Conservation (phyloP, 2,113 vertebrate genomes). For the Sinocyclocheilus grahami region DNA sequence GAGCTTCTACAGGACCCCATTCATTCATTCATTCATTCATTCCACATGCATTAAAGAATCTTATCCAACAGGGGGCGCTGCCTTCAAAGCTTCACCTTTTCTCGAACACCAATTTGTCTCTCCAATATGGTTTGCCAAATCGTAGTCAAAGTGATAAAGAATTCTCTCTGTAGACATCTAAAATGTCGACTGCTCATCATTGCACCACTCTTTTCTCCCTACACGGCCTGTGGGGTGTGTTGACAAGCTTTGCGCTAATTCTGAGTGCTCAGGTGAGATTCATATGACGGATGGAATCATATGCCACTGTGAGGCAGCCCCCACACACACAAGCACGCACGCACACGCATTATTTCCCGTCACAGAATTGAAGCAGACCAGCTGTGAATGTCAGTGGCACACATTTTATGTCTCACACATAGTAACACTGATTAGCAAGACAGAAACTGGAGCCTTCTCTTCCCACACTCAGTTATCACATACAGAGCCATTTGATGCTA, state of each 20-base stretch:
- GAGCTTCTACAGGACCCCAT: no score
- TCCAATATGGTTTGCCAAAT: not conserved
- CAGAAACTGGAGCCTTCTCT: conserved; percentile 22
- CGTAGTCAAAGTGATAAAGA: not conserved
- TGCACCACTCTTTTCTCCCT: not conserved
- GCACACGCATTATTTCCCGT: not conserved
- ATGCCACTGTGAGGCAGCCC: not conserved
- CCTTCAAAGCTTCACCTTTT: conserved; percentile 12
- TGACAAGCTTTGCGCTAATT: not conserved
- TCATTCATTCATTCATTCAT: no score
- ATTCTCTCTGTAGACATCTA: not conserved
- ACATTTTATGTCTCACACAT: not conserved
- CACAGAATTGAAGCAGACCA: conserved; percentile 8
- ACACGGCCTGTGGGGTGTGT: not conserved
- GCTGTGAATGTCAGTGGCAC: conserved; percentile 30
- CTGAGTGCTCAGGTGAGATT: not conserved
- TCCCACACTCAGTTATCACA: not conserved
- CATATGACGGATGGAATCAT: not conserved
- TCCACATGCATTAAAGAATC: not conserved
- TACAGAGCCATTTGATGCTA: conserved; percentile 28
- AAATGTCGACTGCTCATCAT: not conserved
- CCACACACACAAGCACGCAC: not conserved
- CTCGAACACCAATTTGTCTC: not conserved
- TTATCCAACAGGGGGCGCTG: conserved; percentile 48
- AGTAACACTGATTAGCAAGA: conserved; percentile 39